phyloP scores from a whole-genome alignment of 2,113 vertebrate genomes.

The Coturnix japonica region DNA sequence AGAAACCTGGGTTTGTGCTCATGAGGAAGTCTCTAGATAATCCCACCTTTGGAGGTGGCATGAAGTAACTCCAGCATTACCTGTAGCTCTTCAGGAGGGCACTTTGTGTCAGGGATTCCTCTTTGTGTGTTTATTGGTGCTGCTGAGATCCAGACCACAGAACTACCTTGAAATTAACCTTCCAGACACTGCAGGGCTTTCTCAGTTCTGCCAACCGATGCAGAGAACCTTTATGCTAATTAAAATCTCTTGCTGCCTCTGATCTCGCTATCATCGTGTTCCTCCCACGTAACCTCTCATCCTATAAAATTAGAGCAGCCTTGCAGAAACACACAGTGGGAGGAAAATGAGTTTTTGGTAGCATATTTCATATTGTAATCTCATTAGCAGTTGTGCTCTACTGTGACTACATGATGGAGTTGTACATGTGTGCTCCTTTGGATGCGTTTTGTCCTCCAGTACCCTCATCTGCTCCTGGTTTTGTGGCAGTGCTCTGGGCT shows the following conservation, averaged over 20 bases:
- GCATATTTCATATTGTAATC: neutral
- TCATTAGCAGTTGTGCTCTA: neutral
- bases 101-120: neutral
- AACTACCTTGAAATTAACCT: neutral
- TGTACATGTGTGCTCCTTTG: fast-evolving
- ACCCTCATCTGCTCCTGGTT: neutral
- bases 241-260: neutral
- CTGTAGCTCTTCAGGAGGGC: neutral
- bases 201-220: neutral
- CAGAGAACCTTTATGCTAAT: neutral
- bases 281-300: neutral
- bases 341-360: neutral
- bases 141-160: neutral
- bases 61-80: neutral
- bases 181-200: neutral
- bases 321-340: neutral
- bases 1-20: neutral
- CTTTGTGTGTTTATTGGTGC: fast-evolving
- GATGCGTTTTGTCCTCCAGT: neutral
- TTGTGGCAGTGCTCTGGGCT: fast-evolving
- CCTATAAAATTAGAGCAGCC: slow-evolving; percentile 17
- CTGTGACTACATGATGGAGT: neutral
- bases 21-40: too few species aligned
- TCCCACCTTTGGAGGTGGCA: neutral
- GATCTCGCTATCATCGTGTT: neutral